Evolutionary conservation across 2,888 invertebrate genomes (phyloP), one percentile per base, ranked within the genome.

Genomic region (Drosophila helvetica): DNA sequence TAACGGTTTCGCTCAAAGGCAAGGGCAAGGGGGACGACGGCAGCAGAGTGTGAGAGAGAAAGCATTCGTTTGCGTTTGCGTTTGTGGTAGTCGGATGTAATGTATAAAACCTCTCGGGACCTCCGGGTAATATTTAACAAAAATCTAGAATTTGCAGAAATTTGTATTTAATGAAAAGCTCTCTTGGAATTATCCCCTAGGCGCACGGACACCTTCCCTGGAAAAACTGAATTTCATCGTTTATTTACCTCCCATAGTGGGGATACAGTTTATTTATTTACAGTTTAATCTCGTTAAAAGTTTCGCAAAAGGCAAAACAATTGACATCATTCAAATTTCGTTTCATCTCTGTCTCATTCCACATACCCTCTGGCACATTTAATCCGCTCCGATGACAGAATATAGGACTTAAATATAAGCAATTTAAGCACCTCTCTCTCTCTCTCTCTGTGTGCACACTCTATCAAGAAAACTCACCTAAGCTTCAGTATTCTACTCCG

Each of bases 41-140:
- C 22, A 10, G 30, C 9, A 56, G 18, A 33, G 19, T 25, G 46
- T 56, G 30, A 47, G 27, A 42, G 27, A 33, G n/a, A 57, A 38
- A 38, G 18, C 0, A 27, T 27, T 5, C 10, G 1, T 15, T 15
- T 27, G 9, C 10, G 1, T 15, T 15, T 15, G 15, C 38, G 38
- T 15, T 15, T 15, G 38, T 38, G 38, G 38, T 15, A 38, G 38
- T 15, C 38, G 15, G 6, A 38, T 38, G 15, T 38, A 15, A 15
- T 15, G 6, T 15, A 15, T 5, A 15, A 38, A 30, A 15, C 27
- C 27, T 27, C 8, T 27, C 27, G 8, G 8, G 27, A 33, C 6
- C 15, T 6, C 38, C 15, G 38, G 2, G 1, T 6, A 38, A 15
- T 15, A 38, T 15, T 38, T 15, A 2, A 38, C 2, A 6, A 15